Base-by-base conservation (phyloP, 2,797 vertebrate genomes). In the Pyrocephalus nanus region DNA sequence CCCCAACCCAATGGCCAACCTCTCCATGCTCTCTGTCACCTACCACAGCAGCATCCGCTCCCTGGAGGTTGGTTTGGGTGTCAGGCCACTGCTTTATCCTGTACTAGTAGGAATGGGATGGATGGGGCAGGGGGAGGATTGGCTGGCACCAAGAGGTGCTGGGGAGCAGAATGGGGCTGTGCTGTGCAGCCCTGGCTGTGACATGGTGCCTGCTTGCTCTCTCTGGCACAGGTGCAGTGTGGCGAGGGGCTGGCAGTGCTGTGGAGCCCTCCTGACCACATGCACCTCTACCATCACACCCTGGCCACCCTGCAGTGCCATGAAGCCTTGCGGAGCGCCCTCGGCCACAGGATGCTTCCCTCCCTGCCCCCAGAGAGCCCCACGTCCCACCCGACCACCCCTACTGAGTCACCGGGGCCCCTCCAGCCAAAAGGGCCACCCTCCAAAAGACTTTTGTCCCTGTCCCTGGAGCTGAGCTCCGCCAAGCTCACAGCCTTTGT, bases 201-300 rank as follows among this genome's bases (percentile, higher is more conserved):
- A 95, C 1, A 1, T 34, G 50, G 71, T 74, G 15, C 58, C 71
- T 54, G 27, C 43, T 95, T 11, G 5, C 86, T 76, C 81, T 72
- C 12, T 29, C 14, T 0, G 32, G n/a, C 69, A 30, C 80, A 98
- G 98, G 95, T 98, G 86, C 98, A 98, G 73, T 98, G 98, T 5
- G 98, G 98, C 3, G 97, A 99, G n/a, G 98, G 98, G 57, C 96
- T 99, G 83, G 94, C 92, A 0, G 92, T 99, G 9, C 98, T 98
- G 14, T 99, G 99, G 99, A 99, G 98, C 4, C 99, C 99, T 0
- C 97, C 98, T 1, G 98, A 99, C 96, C 99, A 99, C 97, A 99
- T 99, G 99, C 98, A 99, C 90, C 95, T 99, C 51, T 99, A 99
- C 96, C 99, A 99, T 74, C 99, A 99, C 88, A 75, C 97, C 66